A percentile compares a stretch with the other conserved stretches of the same genome.
Evolutionary conservation across 1,140 invertebrate species (phyloP).

Genomic region (Limonius californicus): DNA sequence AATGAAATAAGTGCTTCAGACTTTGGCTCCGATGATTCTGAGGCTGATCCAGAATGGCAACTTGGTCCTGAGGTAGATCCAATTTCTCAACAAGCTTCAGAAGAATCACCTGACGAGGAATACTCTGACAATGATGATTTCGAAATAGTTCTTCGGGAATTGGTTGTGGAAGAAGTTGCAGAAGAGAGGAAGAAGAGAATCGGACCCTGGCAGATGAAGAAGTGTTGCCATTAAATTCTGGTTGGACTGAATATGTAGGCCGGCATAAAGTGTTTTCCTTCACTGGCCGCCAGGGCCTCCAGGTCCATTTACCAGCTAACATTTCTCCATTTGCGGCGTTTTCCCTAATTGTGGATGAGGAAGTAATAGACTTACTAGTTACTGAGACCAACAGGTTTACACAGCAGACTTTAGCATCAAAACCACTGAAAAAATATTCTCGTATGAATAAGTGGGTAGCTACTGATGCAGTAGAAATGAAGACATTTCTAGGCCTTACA

Average conservation of each 20-base stretch:
- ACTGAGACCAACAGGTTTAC: neutral
- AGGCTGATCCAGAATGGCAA: neutral
- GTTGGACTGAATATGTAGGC: neutral
- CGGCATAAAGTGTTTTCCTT: neutral
- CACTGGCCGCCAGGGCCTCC: neutral
- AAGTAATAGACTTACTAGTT: neutral
- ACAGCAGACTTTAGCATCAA: neutral
- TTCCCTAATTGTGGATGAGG: neutral
- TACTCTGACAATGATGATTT: too few species aligned
- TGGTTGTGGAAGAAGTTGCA: neutral
- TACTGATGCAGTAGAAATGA: conserved; percentile 2
- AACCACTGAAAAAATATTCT: too few species aligned
- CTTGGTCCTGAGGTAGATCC: neutral
- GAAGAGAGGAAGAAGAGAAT: neutral
- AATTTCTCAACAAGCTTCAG: neutral
- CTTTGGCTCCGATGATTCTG: neutral
- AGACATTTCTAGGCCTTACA: neutral
- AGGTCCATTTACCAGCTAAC: neutral
- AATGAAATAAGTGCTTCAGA: neutral
- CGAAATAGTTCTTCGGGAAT: neutral
- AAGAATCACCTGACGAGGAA: too few species aligned
- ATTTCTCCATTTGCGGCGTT: neutral
- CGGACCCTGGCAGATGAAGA: neutral
- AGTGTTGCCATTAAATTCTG: neutral
- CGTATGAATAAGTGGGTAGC: conserved; percentile 3